Evolutionary conservation across 2,888 invertebrate species (phyloP).

Genomic region (Chrysolina americana): DNA sequence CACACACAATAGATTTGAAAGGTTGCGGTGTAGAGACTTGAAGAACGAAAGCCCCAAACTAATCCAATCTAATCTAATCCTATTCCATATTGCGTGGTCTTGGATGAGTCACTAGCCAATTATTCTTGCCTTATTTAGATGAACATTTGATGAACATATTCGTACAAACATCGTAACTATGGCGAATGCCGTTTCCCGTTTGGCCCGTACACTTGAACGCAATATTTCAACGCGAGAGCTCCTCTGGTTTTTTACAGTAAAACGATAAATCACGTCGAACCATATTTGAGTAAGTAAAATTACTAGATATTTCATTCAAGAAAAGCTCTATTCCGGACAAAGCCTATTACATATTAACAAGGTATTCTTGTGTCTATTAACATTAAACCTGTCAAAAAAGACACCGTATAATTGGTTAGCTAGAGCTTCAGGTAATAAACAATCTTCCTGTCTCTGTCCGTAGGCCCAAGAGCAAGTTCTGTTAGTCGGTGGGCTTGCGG

Average conservation of each 20-base stretch:
- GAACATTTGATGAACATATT: too few relatives aligned
- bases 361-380: constrained; percentile 70
- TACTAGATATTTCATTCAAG: constrained; percentile 58
- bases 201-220: neutral
- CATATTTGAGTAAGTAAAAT: constrained; percentile 43
- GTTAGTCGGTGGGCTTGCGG: constrained; percentile 32
- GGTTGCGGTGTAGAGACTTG: too few relatives aligned
- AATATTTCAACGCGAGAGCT: neutral
- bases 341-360: constrained; percentile 71
- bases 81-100: too few relatives aligned
- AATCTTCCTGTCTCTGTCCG: constrained; percentile 61
- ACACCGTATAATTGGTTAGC: constrained; percentile 71
- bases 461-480: constrained; percentile 33
- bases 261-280: constrained; percentile 34
- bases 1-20: too few relatives aligned
- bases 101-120: too few relatives aligned
- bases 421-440: constrained; percentile 69
- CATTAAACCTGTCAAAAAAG: constrained; percentile 70
- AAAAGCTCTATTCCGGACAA: constrained; percentile 61
- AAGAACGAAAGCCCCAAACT: too few relatives aligned
- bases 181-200: neutral
- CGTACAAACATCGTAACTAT: neutral
- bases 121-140: too few relatives aligned
- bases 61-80: too few relatives aligned
- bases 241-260: neutral